Base-by-base conservation (phyloP, 2,888 invertebrate species). In the Bimastos eiseni region DNA sequence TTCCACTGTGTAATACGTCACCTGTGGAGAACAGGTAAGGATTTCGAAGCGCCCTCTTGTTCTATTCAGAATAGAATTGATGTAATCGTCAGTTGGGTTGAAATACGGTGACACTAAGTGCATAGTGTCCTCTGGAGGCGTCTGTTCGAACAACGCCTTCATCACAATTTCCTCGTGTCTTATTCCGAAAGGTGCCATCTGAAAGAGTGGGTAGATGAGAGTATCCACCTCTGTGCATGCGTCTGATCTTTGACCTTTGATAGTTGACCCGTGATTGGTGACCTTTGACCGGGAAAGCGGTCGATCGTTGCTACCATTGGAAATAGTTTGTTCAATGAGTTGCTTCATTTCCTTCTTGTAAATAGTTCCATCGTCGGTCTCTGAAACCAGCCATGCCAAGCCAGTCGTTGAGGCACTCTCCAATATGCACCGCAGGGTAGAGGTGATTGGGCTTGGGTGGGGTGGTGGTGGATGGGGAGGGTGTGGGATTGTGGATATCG, bases 61-160 rank as follows among this genome's bases (percentile, higher is more conserved):
- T 90, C 96, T 95, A 91, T 96, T 96, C 33, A 98, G 96, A 92
- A 99, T 96, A 34, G 97, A 97, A 91, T 97, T 96, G 94, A 97
- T 97, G 95, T 99, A 99, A 84, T 97, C 96, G 91, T 97, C 96
- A 0, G 98, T 98, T 91, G 99, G 96, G 95, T 99, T 99, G 94
- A 99, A 99, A 95, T 99, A 99, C 1, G 99, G 99, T 0, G 98
- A 98, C 0, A 99, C 98, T 90, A 99, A 96, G 93, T 96, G 93
- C 83, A 95, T 93, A 83, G 92, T 92, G 41, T 93, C 93, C 33
- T 92, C 92, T 34, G 90, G 90, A 8, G 93, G 91, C 8, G 94
- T 93, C 37, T 91, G 91, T 37, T 92, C 92, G 17, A 95, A 93
- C 84, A 95, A 91, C 24, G 92, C 55, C 89, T 93, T 93, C 13